Evolutionary conservation across 2,797 vertebrate species (phyloP), one percentile per base, ranked within the genome.

Genomic region (Myotis daubentonii): DNA sequence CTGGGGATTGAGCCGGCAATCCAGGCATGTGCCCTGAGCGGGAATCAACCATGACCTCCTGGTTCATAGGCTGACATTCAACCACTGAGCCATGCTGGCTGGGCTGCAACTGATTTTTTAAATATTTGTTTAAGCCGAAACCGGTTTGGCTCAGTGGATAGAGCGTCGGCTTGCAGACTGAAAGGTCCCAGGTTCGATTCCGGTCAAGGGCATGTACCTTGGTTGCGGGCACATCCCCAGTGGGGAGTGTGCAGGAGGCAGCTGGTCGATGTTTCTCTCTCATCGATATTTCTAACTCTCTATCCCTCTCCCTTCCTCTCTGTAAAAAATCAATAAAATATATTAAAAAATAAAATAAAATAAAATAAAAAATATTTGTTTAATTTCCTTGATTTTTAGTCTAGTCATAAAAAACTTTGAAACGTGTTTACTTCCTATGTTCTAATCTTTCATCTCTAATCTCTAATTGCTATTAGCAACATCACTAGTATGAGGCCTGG

Each of bases 361-460:
- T n/a, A n/a, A n/a, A n/a, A n/a, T n/a, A n/a, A n/a, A n/a, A 2
- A 19, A 51, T 51, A 49, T n/a, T 75, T 68, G 28, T 75, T 91
- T 89, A 76, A 83, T 74, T 89, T 92, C 33, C 38, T 70, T 83
- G 75, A 36, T 92, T 79, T 87, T 72, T 30, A 86, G 25, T n/a
- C 30, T 79, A 93, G 28, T 60, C 15, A 66, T 15, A 76, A 79
- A 91, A 81, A 60, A 57, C 30, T 75, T 25, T 10, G 15, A 38
- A n/a, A 85, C 60, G 49, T 16, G 38, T 41, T 84, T 38, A 72
- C 5, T 88, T 74, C 12, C 36, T 68, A 51, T 47, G 44, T 84
- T 82, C 44, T 71, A 72, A 38, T 17, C 47, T 84, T 81, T 79
- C 38, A 79, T 57, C 38, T 70, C 30, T 38, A 36, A 82, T 78